Evolutionary conservation across 2,888 invertebrate genomes (phyloP).

Genomic region (Sinodicranocentrus sp.): DNA sequence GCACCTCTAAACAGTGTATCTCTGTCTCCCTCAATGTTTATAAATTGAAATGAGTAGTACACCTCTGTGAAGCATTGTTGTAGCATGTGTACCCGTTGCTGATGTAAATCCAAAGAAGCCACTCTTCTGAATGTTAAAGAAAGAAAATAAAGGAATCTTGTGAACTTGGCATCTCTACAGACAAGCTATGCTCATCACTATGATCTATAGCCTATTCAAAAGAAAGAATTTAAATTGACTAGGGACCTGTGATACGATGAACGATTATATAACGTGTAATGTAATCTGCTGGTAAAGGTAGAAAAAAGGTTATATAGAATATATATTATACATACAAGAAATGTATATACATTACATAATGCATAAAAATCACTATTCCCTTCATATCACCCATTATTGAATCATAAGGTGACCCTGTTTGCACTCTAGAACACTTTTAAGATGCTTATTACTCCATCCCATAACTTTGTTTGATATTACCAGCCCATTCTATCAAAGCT

Average conservation of each 20-base stretch:
- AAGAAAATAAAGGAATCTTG: conserved; percentile 16
- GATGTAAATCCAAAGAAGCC: too few relatives aligned
- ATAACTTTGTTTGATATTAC: too few relatives aligned
- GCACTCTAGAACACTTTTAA: conserved; percentile 6
- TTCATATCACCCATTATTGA: background rate
- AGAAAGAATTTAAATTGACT: conserved; percentile 55
- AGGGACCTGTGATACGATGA: conserved; percentile 36
- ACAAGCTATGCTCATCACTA: conserved; percentile 37
- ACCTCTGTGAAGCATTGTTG: too few relatives aligned
- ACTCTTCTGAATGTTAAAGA: too few relatives aligned
- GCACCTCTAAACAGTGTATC: too few relatives aligned
- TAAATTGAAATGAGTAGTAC: too few relatives aligned
- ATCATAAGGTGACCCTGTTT: conserved; percentile 25
- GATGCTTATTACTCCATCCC: too few relatives aligned
- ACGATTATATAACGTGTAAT: conserved; percentile 32
- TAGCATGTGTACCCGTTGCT: too few relatives aligned
- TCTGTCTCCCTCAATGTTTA: too few relatives aligned
- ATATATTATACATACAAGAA: background rate
- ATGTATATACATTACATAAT: background rate
- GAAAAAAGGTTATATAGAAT: too few relatives aligned
- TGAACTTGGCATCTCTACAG: conserved; percentile 33
- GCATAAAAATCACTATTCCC: background rate
- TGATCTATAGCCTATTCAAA: conserved; percentile 45
- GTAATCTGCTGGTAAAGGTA: background rate
- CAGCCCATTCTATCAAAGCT: too few relatives aligned